Evolutionary conservation across 2,113 vertebrate species (phyloP), one percentile per base, ranked within the genome.

Genomic region (Notothenia rossii): DNA sequence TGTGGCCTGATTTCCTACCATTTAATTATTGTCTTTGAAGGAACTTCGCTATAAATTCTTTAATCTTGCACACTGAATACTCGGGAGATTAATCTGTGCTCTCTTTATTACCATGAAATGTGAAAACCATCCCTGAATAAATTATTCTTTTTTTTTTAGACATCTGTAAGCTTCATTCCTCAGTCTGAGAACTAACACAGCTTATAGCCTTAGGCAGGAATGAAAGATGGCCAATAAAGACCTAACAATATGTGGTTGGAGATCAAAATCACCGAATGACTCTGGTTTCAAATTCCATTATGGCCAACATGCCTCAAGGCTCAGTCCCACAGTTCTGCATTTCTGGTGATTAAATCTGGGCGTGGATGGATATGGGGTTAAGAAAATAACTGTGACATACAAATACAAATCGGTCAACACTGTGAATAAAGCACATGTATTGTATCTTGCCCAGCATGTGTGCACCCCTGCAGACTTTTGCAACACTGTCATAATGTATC

Each of bases 271-370:
- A 61, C 58, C 7, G 14, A 56, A 67, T 80, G 56, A 82, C 81
- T 86, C 68, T 5, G 10, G 83, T 84, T 79, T 90, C 76, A 71
- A 69, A 36, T 90, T 89, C 85, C 74, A 85, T 88, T 77, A 62
- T 61, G 49, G 66, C 22, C 61, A 61, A 59, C 65, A 56, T 10
- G 77, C 61, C 82, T 75, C 7, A 1, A 50, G 78, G 83, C 77
- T 71, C 7, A 1, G 17, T 72, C 71, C 63, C 81, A 79, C 71
- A 78, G 36, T 80, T 81, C 76, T 80, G 82, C 68, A 73, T 88
- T 79, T 79, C 51, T 81, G 51, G 59, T 72, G 81, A 84, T 88
- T 64, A 83, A 72, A 79, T 84, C 62, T 79, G 75, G 49, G 11
- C 61, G 72, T 67, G 59, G 60, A 78, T 86, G 50, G 49, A 60